Evolutionary conservation across 2,888 invertebrate genomes (phyloP).

Genomic region (Watsonalla cultraria): DNA sequence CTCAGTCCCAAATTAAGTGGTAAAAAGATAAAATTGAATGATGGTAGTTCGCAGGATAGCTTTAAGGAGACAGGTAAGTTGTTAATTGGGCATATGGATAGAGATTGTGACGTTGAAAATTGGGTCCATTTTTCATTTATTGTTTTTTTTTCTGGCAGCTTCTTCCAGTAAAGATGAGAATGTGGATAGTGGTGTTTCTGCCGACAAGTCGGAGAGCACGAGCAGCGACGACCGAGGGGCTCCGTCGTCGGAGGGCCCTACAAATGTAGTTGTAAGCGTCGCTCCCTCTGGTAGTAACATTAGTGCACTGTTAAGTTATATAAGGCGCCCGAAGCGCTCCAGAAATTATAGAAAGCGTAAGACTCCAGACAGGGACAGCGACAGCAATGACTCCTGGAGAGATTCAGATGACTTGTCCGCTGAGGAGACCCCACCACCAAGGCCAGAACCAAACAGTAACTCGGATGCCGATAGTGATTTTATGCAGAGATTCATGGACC

Average conservation of each 20-base stretch:
- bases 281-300: constrained; percentile 62
- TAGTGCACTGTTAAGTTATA: constrained; percentile 52
- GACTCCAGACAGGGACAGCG: constrained; percentile 58
- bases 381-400: constrained; percentile 54
- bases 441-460: constrained; percentile 27
- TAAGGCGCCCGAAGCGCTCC: constrained; percentile 47
- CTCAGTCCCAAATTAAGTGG: constrained; percentile 49
- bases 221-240: constrained; percentile 57
- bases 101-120: constrained; percentile 37
- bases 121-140: constrained; percentile 44
- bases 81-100: constrained; percentile 8
- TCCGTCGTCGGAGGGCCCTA: constrained; percentile 39
- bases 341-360: constrained; percentile 65
- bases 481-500: constrained; percentile 32
- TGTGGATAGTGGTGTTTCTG: constrained; percentile 67
- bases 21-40: constrained; percentile 68
- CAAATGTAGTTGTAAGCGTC: constrained; percentile 54
- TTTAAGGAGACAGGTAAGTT: constrained; percentile 52
- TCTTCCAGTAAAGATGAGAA: constrained; percentile 56
- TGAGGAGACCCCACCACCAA: constrained; percentile 35
- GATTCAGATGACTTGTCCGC: constrained; percentile 65
- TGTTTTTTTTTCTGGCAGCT: constrained; percentile 36
- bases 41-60: constrained; percentile 69
- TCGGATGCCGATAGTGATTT: constrained; percentile 48
- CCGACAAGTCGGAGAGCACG: constrained; percentile 70